These are phyloP conservation scores for Platycheirus albimanus DNA, from an alignment of 2,888 invertebrate species.

Conservation along the genomic window DNA sequence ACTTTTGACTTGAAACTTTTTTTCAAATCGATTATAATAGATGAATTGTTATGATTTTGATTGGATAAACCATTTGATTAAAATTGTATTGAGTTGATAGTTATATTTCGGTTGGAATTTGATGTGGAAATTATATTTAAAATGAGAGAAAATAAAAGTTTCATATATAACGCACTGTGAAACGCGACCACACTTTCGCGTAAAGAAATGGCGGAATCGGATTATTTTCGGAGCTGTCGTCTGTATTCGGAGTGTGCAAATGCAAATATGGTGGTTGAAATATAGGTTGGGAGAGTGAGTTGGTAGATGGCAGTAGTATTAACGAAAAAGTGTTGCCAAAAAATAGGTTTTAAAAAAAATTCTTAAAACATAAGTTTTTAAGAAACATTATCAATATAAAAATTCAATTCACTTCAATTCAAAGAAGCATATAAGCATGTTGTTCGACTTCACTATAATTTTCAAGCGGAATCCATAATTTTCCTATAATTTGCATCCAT, in stretches of 20 bases:
- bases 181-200: slow-evolving; percentile 74
- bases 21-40: slow-evolving; percentile 11
- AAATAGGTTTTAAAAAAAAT: too few species aligned
- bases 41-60: slow-evolving; percentile 16
- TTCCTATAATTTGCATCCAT: too few species aligned
- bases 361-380: too few species aligned
- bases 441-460: too few species aligned
- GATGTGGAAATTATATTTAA: slow-evolving; percentile 62
- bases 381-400: too few species aligned
- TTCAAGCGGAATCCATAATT: too few species aligned
- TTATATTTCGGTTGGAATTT: slow-evolving; percentile 32
- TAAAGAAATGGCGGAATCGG: slow-evolving; percentile 72
- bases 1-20: slow-evolving; percentile 34
- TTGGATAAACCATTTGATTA: slow-evolving; percentile 14
- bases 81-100: slow-evolving; percentile 14
- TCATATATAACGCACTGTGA: slow-evolving; percentile 63
- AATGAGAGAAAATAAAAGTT: slow-evolving; percentile 65
- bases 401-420: too few species aligned
- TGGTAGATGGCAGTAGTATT: slow-evolving; percentile 15
- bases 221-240: slow-evolving; percentile 66
- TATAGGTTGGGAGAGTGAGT: not conserved
- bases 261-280: slow-evolving; percentile 56
- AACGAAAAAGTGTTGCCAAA: slow-evolving; percentile 7
- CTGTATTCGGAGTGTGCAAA: slow-evolving; percentile 47
- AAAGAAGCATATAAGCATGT: too few species aligned